These are phyloP conservation scores for Drosophila orosa DNA, from an alignment of 1,140 invertebrate species.

Conservation along the genomic window DNA sequence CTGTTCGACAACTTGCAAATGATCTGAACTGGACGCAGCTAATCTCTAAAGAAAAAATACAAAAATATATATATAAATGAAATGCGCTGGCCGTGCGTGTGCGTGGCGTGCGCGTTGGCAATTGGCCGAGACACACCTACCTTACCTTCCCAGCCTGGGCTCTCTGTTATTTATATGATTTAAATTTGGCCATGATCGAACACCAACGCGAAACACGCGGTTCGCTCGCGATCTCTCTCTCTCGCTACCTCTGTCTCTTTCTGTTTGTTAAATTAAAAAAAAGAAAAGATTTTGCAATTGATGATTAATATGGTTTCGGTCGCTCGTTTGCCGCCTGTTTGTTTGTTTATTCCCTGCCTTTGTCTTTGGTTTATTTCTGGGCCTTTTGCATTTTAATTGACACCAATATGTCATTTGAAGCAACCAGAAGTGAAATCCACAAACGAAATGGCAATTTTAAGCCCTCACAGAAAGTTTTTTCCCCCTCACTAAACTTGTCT, in stretches of 20 bases:
- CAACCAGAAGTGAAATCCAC: slow-evolving; percentile 14
- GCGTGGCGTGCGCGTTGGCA: slow-evolving; percentile 63
- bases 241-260: slow-evolving; percentile 25
- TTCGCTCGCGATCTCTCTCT: slow-evolving; percentile 25
- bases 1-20: slow-evolving; percentile 60
- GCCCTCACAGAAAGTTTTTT: slow-evolving; percentile 50
- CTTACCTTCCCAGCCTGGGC: slow-evolving; percentile 26
- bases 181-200: slow-evolving; percentile 78
- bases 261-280: slow-evolving; percentile 63
- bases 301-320: slow-evolving; percentile 67
- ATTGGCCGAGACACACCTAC: slow-evolving; percentile 75
- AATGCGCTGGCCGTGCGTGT: slow-evolving; percentile 59
- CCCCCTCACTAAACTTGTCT: slow-evolving; percentile 10
- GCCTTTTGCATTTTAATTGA: slow-evolving; percentile 70
- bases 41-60: slow-evolving; percentile 21
- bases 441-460: slow-evolving; percentile 25
- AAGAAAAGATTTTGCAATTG: slow-evolving; percentile 69
- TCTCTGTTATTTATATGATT: slow-evolving; percentile 13
- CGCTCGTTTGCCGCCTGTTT: slow-evolving; percentile 5
- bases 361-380: slow-evolving; percentile 53
- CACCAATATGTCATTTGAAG: slow-evolving; percentile 70
- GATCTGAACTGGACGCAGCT: slow-evolving; percentile 34
- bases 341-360: slow-evolving; percentile 23
- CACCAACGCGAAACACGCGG: slow-evolving; percentile 46
- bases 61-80: slow-evolving; percentile 8